Base-by-base conservation (phyloP, 2,888 invertebrate species). In the Trileptium ribeirensis region DNA sequence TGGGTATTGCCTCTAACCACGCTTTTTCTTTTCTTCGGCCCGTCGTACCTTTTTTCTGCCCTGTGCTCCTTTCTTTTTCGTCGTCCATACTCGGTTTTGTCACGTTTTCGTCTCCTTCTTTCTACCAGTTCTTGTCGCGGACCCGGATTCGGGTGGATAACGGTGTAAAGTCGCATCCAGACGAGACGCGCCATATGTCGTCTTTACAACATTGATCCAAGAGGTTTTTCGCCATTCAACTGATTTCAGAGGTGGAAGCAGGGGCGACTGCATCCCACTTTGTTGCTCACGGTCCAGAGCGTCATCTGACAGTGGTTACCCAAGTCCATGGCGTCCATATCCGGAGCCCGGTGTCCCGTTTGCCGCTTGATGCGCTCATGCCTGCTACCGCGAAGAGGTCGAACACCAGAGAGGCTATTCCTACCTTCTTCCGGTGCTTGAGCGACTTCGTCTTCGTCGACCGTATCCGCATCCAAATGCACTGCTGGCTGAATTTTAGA, bases 361-460 rank as follows among this genome's bases (percentile, higher is more conserved):
- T 15, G 70, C 70, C 70, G 70, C 70, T 70, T 70, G 15, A 70
- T 33, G 70, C 70, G 70, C 24, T 51, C 51, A 8, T 51, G 24
- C 51, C 24, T 24, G 51, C 51, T 24, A 24, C 51, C 51, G 24
- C 70, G 15, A 15, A 70, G 70, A 70, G 70, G 70, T 31, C 3
- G n/a, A 70, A 36, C 70, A 70, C 70, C 70, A n/a, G 3, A n/a
- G 70, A n/a, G n/a, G 70, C 70, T n/a, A n/a, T n/a, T n/a, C n/a
- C n/a, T n/a, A n/a, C n/a, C n/a, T n/a, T n/a, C n/a, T n/a, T n/a
- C n/a, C n/a, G n/a, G n/a, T n/a, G n/a, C n/a, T n/a, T n/a, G n/a
- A n/a, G n/a, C n/a, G n/a, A n/a, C n/a, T n/a, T n/a, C n/a, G n/a
- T n/a, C n/a, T n/a, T n/a, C n/a, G n/a, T n/a, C n/a, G n/a, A n/a